Evolutionary conservation across 1,140 invertebrate genomes (phyloP), one percentile per base, ranked within the genome.

Genomic region (Aricia agestis): DNA sequence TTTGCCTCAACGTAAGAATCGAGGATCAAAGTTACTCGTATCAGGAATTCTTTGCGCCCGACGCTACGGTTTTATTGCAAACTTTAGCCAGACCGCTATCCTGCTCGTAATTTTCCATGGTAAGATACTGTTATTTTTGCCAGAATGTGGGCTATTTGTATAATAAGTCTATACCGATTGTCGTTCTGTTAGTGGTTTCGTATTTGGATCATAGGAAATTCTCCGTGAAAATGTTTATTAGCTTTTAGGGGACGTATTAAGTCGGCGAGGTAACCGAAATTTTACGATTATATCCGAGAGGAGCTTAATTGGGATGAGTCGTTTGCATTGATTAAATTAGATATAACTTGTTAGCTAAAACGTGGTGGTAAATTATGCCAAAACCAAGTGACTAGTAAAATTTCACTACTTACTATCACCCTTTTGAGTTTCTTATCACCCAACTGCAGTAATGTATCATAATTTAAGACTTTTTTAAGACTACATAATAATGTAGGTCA

Each of bases 151-250:
- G 76, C 82, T 78, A 80, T 86, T 86, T 83, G 82, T 84, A 84
- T 86, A 85, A 86, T 86, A 85, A 85, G 78, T 76, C 83, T 76
- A 85, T 86, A 82, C 78, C 72, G 70, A 81, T 84, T 79, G 78
- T 80, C 82, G 77, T 81, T 81, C 68, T 2, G 17, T 63, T 19
- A 19, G 59, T 19, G 19, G 17, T 19, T 18, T 19, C 19, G 10
- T 63, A 63, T 63, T 63, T 18, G 59, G 19, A 19, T 63, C 19
- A 63, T 63, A 63, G 10, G 59, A 25, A 25, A 63, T 63, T 19
- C 19, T 63, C 59, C 5, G 17, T 63, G 59, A 19, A 18, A 63
- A 52, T 52, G 45, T 52, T 52, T 52, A 52, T 52, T 52, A 52
- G 45, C 45, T 52, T 15, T 52, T 52, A 15, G 45, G 45, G 45